These are phyloP conservation scores for Ctenodactylus gundi DNA, from an alignment of 2,113 vertebrate genomes.

Conservation along the genomic window DNA sequence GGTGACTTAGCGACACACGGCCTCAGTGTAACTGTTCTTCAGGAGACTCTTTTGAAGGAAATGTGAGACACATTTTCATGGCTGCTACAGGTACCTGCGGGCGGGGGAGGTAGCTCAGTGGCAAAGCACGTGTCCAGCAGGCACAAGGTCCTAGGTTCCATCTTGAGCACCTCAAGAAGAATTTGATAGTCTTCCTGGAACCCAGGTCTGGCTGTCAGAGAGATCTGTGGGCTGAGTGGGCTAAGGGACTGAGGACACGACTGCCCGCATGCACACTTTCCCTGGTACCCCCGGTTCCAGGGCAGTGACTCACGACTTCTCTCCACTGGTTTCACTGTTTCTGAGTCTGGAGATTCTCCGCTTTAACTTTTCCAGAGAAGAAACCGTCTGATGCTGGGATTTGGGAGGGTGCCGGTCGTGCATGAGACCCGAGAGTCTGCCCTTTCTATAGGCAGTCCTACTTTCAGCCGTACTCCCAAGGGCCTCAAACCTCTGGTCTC, in stretches of 20 bases:
- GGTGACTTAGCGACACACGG: not conserved
- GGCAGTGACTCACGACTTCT: not conserved
- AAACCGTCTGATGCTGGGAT: not conserved
- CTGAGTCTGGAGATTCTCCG: not conserved
- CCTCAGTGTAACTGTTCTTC: not conserved
- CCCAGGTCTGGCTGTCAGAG: not conserved
- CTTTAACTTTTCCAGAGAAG: not conserved
- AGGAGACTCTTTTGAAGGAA: not conserved
- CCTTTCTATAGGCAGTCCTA: not conserved
- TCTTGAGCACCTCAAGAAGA: not conserved
- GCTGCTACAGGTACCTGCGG: not conserved
- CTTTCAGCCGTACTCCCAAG: not conserved
- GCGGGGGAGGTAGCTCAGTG: not conserved
- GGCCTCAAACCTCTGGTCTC: not conserved
- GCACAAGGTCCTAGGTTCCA: not conserved
- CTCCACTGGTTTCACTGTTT: not conserved
- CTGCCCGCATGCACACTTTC: fast-evolving
- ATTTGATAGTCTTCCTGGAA: not conserved
- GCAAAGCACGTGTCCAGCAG: not conserved
- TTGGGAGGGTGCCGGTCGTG: not conserved
- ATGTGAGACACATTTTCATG: not conserved
- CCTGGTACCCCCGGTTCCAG: not conserved
- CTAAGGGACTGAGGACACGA: not conserved
- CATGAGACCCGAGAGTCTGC: not conserved
- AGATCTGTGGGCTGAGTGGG: not conserved